Conservation (phyloP, 2,888 invertebrate genomes). For the Patella pellucida region DNA sequence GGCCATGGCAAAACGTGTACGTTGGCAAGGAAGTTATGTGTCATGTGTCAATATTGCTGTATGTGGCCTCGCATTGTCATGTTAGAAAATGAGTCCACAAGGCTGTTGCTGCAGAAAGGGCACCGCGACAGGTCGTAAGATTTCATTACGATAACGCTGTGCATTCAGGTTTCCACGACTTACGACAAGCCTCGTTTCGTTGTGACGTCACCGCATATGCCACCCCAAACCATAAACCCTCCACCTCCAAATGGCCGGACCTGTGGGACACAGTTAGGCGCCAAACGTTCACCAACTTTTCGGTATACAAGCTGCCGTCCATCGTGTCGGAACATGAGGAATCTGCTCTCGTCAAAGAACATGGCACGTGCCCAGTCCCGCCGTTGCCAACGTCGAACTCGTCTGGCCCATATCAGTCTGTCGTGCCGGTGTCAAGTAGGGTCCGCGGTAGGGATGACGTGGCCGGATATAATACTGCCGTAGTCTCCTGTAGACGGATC, state of each 20-base stretch:
- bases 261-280: no score
- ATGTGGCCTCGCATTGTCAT: background rate
- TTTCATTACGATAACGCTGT: background rate
- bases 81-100: background rate
- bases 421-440: background rate
- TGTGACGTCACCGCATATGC: conserved; percentile 5
- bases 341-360: no score
- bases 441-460: conserved; percentile 6
- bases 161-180: conserved; percentile 4
- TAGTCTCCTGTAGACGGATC: conserved; percentile 3
- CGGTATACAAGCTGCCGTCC: no score
- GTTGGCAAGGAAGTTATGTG: no score
- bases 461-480: background rate
- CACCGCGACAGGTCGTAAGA: background rate
- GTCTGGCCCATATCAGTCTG: background rate
- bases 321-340: no score
- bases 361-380: no score
- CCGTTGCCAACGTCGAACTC: background rate
- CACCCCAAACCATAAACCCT: no score
- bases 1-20: background rate
- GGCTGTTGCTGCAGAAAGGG: conserved; percentile 1
- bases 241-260: no score
- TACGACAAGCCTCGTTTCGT: conserved; percentile 7
- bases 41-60: conserved; percentile 5
- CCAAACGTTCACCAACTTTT: no score